Evolutionary conservation across 2,113 vertebrate genomes (phyloP), one percentile per base, ranked within the genome.

Genomic region (Phaethon lepturus): DNA sequence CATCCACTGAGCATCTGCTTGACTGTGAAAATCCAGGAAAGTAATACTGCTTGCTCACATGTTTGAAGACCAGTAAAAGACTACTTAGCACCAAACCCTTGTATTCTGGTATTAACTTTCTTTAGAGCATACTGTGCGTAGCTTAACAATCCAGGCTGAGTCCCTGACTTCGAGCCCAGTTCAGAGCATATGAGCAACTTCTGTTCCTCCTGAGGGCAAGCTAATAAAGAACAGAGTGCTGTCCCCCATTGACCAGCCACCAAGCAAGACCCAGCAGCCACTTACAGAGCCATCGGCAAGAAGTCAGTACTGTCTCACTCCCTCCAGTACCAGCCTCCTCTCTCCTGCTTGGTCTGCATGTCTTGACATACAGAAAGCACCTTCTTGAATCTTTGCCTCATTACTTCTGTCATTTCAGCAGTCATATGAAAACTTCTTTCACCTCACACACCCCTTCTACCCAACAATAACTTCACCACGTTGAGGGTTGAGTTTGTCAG

Each of bases 401-500:
- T 17, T 44, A 69, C 25, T 62, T 42, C 33, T 9, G 1, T 17
- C 75, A 47, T 50, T 80, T 63, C 28, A 88, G 23, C 19, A 18
- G 23, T 49, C 5, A 4, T 4, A 9, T 3, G 5, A 25, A 18
- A 64, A 22, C 10, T 31, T 16, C 25, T 73, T 26, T 45, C 60
- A n/a, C 10, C 13, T 64, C 29, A 14, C 17, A 25, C 9, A 3
- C 2, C 11, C 3, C 10, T 69, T 62, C 24, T 44, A 92, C 11
- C 3, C 33, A 67, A 18, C 13, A 64, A 9, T 6, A 45, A 31
- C 13, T 35, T 47, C 25, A 49, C 58, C 14, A 82, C 13, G 2
- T 0, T 2, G 20, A 55, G 8, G 4, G 12, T 1, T 47, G 10
- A 44, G 16, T 6, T 40, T 13, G 55, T 33, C 52, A 64, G 26